Evolutionary conservation across 37 sponge, comb jelly and placozoan genomes (phyloP), one percentile per base, ranked within the genome.

Genomic region (Bolinopsis microptera): DNA sequence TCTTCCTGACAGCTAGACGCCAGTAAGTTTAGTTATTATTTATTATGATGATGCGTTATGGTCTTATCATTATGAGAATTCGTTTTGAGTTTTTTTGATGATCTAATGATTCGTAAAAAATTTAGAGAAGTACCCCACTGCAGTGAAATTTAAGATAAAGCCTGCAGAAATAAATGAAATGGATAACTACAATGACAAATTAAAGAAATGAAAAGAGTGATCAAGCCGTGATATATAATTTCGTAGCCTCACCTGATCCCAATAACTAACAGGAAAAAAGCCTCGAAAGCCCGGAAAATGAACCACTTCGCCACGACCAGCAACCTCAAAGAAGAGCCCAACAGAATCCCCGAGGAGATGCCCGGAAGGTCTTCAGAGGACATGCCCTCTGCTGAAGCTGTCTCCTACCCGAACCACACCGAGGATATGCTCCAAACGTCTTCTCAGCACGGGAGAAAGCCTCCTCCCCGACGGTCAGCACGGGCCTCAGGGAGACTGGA

Each of bases 11-110:
- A 40, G 90, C 90, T 1, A 39, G 61, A 40, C 1, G 61, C 38
- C 90, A 86, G 90, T 86, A 86, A 86, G 90, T 86, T 5, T 28
- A 48, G 9, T 18, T 48, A 48, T 48, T 48, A n/a, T n/a, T n/a
- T n/a, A n/a, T n/a, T n/a, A n/a, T n/a, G n/a, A n/a, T n/a, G n/a
- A n/a, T n/a, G n/a, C n/a, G n/a, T n/a, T n/a, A n/a, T n/a, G n/a
- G n/a, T n/a, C n/a, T n/a, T n/a, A n/a, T n/a, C n/a, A n/a, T n/a
- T n/a, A n/a, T n/a, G n/a, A n/a, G n/a, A n/a, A n/a, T n/a, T n/a
- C n/a, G n/a, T n/a, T n/a, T n/a, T n/a, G n/a, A n/a, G n/a, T n/a
- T n/a, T n/a, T n/a, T n/a, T n/a, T n/a, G n/a, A n/a, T n/a, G n/a
- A n/a, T n/a, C n/a, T n/a, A n/a, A n/a, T n/a, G n/a, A n/a, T n/a